phyloP scores from a whole-genome alignment of 2,797 vertebrate genomes.

The Semaprochilodus insignis region DNA sequence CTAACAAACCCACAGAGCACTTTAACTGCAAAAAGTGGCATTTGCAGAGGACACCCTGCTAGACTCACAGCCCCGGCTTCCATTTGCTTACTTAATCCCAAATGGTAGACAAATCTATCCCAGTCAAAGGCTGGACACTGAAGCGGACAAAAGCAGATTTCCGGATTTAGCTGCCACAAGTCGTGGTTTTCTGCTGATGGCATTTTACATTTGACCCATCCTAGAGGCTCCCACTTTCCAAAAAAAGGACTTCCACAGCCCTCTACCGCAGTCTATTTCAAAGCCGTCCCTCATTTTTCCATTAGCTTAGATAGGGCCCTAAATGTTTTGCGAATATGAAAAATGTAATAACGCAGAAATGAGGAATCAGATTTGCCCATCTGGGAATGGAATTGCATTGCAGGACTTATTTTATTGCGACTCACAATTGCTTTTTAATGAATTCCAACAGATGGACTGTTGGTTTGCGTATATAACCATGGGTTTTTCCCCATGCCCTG shows the following conservation, averaged over 20 bases:
- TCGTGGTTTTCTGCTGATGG: conserved; percentile 5
- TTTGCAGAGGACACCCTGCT: conserved; percentile 2
- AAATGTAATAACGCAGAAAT: conserved; percentile 22
- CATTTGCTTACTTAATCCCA: conserved; percentile 9
- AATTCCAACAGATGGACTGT: conserved; percentile 30
- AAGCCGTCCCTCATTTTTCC: conserved; percentile 6
- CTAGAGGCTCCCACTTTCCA: neutral
- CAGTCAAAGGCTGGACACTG: neutral
- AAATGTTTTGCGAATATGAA: conserved; percentile 43
- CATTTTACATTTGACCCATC: conserved; percentile 7
- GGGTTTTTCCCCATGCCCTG: conserved; percentile 16
- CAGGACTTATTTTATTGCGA: conserved; percentile 39
- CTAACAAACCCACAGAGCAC: neutral
- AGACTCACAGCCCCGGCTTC: neutral
- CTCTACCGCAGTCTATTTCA: neutral
- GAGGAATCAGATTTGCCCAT: conserved; percentile 18
- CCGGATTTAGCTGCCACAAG: neutral
- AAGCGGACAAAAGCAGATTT: conserved; percentile 19
- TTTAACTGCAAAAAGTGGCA: conserved; percentile 31
- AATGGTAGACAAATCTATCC: conserved; percentile 4
- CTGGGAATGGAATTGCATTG: conserved; percentile 40
- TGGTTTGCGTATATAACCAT: conserved; percentile 23
- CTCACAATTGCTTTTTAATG: conserved; percentile 42
- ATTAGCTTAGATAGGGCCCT: conserved; percentile 16
- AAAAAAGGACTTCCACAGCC: neutral